Evolutionary conservation across 2,888 invertebrate genomes (phyloP), one percentile per base, ranked within the genome.

Genomic region (Drosophila yooni): DNA sequence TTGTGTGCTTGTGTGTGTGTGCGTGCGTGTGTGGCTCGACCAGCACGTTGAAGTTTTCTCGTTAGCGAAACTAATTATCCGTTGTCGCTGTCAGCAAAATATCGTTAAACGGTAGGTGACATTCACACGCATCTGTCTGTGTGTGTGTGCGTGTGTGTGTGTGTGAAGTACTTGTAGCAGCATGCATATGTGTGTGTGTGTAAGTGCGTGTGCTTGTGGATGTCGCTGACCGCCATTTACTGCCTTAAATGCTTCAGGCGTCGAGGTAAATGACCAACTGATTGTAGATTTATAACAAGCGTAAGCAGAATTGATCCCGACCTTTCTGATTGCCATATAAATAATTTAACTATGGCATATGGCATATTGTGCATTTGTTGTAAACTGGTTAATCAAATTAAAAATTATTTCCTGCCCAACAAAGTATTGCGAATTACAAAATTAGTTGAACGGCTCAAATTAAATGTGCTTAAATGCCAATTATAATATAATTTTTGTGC

Each of bases 61-160:
- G 90, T 91, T 91, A 91, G 90, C 85, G 81, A 81, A 91, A 89
- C 91, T 91, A 91, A 91, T 91, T 91, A 91, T 88, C 76, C 84
- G 85, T 89, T 89, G 90, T 91, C 74, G 89, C 87, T 87, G 89
- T 88, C 88, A 89, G 87, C 88, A 85, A 89, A 88, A 89, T 89
- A 89, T 78, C 86, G 86, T 87, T 87, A 89, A 87, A 88, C 82
- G 89, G 63, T 88, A 82, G 83, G 83, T 89, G 89, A 87, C 87
- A 87, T 70, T 73, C 82, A 57, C 83, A 86, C 79, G 69, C 83
- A 77, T 64, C 43, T 54, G 50, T 48, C 6, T 43, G 31, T 27
- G 21, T 27, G 29, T 3, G 11, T 8, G 18, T n/a, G 38, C 25
- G 52, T 25, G 10, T 3, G 8, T 2, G 27, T 56, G 48, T 68